phyloP scores from a whole-genome alignment of 2,888 invertebrate species.

The Drosophila austrosaltans region DNA sequence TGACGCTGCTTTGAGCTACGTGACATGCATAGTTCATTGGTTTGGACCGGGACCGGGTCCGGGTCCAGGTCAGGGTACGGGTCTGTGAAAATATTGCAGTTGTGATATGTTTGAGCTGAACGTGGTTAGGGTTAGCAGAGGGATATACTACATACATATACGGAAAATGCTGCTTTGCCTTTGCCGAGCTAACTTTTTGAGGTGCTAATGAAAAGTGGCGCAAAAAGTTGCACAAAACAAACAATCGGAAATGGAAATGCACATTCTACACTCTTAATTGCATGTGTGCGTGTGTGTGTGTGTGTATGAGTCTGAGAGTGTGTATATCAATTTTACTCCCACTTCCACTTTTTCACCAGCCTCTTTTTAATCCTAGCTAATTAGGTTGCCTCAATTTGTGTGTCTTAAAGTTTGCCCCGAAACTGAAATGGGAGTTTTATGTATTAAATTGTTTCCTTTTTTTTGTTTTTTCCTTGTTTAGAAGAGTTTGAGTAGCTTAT shows the following conservation, averaged over 20 bases:
- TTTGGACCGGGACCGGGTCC: slow-evolving; percentile 49
- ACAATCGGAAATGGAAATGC: slow-evolving; percentile 53
- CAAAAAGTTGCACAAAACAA: slow-evolving; percentile 59
- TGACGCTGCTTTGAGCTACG: slow-evolving; percentile 61
- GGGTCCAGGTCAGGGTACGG: background rate
- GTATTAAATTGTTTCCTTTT: slow-evolving; percentile 52
- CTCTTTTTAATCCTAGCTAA: slow-evolving; percentile 39
- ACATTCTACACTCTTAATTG: slow-evolving; percentile 51
- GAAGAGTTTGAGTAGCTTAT: slow-evolving; percentile 3
- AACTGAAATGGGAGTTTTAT: slow-evolving; percentile 66
- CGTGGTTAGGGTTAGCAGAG: slow-evolving; percentile 2
- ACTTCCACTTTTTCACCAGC: background rate
- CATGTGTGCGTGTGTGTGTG: slow-evolving; percentile 18
- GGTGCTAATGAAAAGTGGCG: slow-evolving; percentile 76
- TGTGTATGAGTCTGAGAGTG: too few species aligned
- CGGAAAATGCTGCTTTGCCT: slow-evolving; percentile 20
- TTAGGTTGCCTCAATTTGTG: slow-evolving; percentile 22
- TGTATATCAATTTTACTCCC: background rate
- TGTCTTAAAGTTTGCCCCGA: slow-evolving; percentile 27
- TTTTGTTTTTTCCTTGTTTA: slow-evolving; percentile 13
- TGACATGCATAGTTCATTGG: slow-evolving; percentile 78
- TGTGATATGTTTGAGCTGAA: slow-evolving; percentile 72
- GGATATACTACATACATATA: slow-evolving; percentile 29
- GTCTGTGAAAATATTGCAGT: slow-evolving; percentile 69
- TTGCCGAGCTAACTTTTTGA: slow-evolving; percentile 45